These are phyloP conservation scores for Gambusia yucatana DNA, from an alignment of 2,797 vertebrate genomes.

Conservation along the genomic window DNA sequence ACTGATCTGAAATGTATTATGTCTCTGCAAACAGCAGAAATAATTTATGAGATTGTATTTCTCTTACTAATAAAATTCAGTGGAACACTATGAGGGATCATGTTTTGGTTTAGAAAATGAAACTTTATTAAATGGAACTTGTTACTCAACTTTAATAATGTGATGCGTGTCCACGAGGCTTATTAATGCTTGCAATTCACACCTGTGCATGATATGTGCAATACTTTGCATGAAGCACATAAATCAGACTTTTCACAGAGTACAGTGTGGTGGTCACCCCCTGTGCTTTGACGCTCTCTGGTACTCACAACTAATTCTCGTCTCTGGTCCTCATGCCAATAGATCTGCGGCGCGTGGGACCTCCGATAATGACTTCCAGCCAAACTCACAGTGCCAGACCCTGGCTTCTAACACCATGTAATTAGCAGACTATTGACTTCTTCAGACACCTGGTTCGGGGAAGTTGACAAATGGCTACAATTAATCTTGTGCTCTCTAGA, in stretches of 20 bases:
- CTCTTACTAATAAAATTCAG: neutral
- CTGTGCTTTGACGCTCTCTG: slow-evolving; percentile 31
- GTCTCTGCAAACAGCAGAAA: neutral
- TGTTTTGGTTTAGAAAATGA: neutral
- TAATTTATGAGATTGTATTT: neutral
- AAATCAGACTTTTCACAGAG: slow-evolving; percentile 42
- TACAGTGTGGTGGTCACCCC: slow-evolving; percentile 20
- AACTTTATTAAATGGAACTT: neutral
- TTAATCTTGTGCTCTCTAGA: slow-evolving; percentile 64
- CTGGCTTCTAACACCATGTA: slow-evolving; percentile 63
- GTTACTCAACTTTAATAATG: neutral
- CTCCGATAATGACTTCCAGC: slow-evolving; percentile 72
- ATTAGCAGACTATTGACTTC: slow-evolving; percentile 76
- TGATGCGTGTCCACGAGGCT: neutral
- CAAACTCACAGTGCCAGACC: slow-evolving; percentile 56
- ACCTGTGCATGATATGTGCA: neutral
- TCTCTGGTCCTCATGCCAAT: slow-evolving; percentile 68
- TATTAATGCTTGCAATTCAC: neutral
- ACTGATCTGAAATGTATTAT: neutral
- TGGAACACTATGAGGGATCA: neutral
- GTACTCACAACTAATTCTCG: slow-evolving; percentile 71
- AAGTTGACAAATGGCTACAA: slow-evolving; percentile 66
- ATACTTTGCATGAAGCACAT: neutral
- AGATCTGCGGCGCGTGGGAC: slow-evolving; percentile 57
- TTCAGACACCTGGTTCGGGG: slow-evolving; percentile 47